These are phyloP conservation scores for Drusus annulatus DNA, from an alignment of 1,140 invertebrate species.

Conservation along the genomic window DNA sequence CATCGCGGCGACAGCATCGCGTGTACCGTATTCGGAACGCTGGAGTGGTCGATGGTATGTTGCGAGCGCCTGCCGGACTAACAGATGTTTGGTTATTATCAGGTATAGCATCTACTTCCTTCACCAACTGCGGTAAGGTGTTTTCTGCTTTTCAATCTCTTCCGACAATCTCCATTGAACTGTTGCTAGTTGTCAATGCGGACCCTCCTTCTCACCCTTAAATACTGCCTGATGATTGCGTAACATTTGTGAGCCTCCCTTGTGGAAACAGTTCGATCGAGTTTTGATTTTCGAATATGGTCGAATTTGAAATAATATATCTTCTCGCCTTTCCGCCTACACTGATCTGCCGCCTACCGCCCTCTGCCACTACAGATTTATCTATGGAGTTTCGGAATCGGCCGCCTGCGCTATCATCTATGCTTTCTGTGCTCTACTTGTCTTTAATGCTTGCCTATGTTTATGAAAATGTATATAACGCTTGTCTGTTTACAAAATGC, in stretches of 20 bases:
- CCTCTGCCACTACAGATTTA: constrained; percentile 50
- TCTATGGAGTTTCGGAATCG: constrained; percentile 57
- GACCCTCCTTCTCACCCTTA: not conserved
- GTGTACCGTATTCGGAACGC: not conserved
- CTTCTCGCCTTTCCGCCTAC: constrained; percentile 41
- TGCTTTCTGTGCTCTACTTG: constrained; percentile 43
- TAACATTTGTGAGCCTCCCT: constrained; percentile 31
- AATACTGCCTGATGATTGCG: constrained; percentile 33
- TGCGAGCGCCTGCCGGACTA: not conserved
- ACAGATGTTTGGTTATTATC: constrained; percentile 34
- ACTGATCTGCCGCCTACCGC: constrained; percentile 49
- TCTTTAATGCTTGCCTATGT: constrained; percentile 38
- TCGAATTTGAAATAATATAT: constrained; percentile 9
- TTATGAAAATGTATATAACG: constrained; percentile 37
- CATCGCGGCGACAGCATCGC: not conserved
- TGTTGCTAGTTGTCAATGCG: not conserved
- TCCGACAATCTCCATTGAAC: not conserved
- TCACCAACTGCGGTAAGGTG: constrained; percentile 8
- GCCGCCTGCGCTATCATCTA: constrained; percentile 54
- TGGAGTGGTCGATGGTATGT: constrained; percentile 5
- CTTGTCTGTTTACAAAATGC: constrained; percentile 47
- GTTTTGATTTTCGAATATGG: constrained; percentile 37
- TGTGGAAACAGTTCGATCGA: constrained; percentile 16
- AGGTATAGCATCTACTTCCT: constrained; percentile 5
- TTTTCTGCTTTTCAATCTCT: not conserved